A percentile compares a stretch with the other conserved stretches of the same genome.
Evolutionary conservation across 2,113 vertebrate genomes (phyloP).

Genomic region (Nyctereutes procyonoides): DNA sequence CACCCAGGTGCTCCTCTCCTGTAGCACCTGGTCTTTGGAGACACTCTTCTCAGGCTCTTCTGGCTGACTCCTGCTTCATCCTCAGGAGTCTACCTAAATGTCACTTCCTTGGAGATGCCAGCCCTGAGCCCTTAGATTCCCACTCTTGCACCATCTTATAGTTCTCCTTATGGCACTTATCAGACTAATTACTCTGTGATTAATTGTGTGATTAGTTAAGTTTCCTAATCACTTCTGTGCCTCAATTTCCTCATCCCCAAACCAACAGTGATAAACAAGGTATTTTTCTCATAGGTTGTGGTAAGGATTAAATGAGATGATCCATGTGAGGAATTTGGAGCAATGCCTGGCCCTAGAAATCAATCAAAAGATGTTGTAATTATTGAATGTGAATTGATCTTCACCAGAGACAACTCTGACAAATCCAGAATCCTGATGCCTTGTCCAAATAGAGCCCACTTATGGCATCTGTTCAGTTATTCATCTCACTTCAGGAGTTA

Average conservation of each 20-base stretch:
- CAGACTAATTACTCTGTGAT: neutral
- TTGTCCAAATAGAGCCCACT: slow-evolving; percentile 77
- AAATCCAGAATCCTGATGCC: slow-evolving; percentile 37
- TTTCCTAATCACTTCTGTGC: neutral
- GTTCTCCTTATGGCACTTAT: neutral
- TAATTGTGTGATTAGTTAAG: neutral
- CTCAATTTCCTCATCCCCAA: neutral
- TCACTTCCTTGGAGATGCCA: neutral
- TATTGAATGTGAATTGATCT: neutral
- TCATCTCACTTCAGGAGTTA: slow-evolving; percentile 53
- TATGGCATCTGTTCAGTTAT: slow-evolving; percentile 72
- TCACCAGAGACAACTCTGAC: slow-evolving; percentile 21
- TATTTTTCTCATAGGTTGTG: neutral
- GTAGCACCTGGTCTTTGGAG: neutral
- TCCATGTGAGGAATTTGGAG: neutral
- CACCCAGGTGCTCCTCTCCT: neutral
- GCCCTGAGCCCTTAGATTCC: neutral
- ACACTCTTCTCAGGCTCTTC: neutral
- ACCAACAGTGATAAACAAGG: neutral
- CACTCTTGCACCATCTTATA: neutral
- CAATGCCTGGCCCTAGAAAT: neutral
- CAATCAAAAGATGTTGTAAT: neutral
- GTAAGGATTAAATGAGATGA: neutral
- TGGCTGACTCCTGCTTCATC: neutral
- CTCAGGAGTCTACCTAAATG: neutral